Percentiles rank a stretch among this genome's conserved stretches.
These are phyloP conservation scores for Corvus hawaiiensis DNA, from an alignment of 2,113 vertebrate species.

Conservation along the genomic window DNA sequence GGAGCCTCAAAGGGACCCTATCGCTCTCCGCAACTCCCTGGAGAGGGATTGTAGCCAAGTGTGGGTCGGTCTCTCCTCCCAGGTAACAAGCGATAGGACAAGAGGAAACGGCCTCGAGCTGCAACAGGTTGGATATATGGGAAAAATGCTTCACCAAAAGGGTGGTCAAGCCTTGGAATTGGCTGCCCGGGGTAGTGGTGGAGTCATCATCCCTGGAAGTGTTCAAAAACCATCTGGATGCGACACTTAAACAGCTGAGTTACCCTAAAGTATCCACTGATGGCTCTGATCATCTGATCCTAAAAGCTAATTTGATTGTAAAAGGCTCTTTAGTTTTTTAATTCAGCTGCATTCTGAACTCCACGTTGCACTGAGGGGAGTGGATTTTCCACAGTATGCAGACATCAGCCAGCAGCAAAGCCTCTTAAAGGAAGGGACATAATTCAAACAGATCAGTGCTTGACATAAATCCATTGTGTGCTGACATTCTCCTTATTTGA, in stretches of 20 bases:
- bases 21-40: fast-evolving
- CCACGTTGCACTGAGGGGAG: not conserved
- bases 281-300: not conserved
- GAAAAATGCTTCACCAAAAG: not conserved
- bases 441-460: not conserved
- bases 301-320: not conserved
- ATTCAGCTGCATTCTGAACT: not conserved
- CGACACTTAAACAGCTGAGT: not conserved
- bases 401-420: not conserved
- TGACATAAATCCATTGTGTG: not conserved
- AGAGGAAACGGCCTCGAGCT: not conserved
- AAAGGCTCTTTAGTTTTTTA: not conserved
- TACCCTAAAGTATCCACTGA: not conserved
- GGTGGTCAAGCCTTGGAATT: not conserved
- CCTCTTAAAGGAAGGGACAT: not conserved
- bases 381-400: not conserved
- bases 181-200: not conserved
- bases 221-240: not conserved
- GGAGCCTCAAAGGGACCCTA: fast-evolving
- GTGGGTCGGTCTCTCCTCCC: not conserved
- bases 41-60: not conserved
- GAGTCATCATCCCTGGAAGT: not conserved
- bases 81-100: not conserved
- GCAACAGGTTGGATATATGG: not conserved
- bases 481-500: not conserved